Evolutionary conservation across 2,888 invertebrate species (phyloP).

Genomic region (Sylvicola cinctus): DNA sequence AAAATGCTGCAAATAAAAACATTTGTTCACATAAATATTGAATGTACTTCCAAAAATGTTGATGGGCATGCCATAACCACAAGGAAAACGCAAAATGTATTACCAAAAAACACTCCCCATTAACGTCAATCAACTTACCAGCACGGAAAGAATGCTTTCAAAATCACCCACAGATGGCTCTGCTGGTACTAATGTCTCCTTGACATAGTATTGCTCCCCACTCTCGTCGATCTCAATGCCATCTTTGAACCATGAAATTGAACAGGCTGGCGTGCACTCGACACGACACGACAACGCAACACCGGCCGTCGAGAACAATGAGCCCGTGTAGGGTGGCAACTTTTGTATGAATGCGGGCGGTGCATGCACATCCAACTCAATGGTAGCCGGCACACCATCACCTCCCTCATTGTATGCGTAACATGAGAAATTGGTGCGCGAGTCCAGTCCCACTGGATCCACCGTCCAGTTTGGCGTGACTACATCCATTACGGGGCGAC

Average conservation of each 20-base stretch:
- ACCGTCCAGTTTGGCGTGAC: conserved; percentile 59
- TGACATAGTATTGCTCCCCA: conserved; percentile 43
- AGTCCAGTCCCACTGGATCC: conserved; percentile 64
- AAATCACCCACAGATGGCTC: conserved; percentile 68
- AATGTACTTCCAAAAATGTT: too few relatives aligned
- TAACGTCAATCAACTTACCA: conserved; percentile 41
- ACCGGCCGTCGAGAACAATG: conserved; percentile 50
- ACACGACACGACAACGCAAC: conserved; percentile 70
- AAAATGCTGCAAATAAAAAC: conserved; percentile 38
- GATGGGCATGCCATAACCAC: too few relatives aligned
- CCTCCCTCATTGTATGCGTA: conserved; percentile 72
- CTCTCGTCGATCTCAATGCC: conserved; percentile 45
- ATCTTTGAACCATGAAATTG: conserved; percentile 68
- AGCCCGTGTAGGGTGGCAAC: conserved; percentile 62
- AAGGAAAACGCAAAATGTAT: too few relatives aligned
- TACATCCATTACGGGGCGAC: conserved; percentile 45
- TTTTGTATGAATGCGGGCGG: conserved; percentile 75
- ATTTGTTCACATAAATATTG: too few relatives aligned
- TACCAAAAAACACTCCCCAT: too few relatives aligned
- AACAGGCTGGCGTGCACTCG: conserved; percentile 73
- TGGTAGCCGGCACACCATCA: conserved; percentile 43
- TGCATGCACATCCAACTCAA: conserved; percentile 53
- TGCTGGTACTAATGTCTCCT: conserved; percentile 43
- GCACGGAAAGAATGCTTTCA: conserved; percentile 68
- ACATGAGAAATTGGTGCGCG: conserved; percentile 78